Conservation (phyloP, 2,888 invertebrate genomes). For the Watsonalla cultraria region DNA sequence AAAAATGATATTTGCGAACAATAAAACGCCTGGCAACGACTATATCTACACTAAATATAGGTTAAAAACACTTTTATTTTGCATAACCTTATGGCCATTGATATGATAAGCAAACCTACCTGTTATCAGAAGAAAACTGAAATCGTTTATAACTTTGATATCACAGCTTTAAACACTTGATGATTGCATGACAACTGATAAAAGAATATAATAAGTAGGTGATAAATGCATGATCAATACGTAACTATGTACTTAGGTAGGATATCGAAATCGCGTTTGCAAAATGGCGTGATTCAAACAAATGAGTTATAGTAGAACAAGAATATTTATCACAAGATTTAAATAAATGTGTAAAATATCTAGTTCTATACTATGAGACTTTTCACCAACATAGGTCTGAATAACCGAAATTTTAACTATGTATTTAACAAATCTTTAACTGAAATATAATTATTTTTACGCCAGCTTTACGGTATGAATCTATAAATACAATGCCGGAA, state of each 20-base stretch:
- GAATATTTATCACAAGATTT: too few species aligned
- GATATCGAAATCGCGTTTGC: neutral
- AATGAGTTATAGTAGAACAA: neutral
- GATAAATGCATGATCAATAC: neutral
- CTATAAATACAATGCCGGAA: too few species aligned
- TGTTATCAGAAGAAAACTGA: constrained; percentile 6
- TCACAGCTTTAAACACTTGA: neutral
- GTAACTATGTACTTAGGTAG: too few species aligned
- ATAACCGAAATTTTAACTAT: too few species aligned
- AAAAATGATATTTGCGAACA: too few species aligned
- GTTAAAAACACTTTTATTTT: neutral
- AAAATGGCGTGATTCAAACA: neutral
- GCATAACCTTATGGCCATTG: neutral
- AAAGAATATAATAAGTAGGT: neutral
- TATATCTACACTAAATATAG: neutral
- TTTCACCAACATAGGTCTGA: too few species aligned
- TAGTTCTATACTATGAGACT: too few species aligned
- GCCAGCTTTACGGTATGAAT: too few species aligned
- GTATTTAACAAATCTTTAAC: too few species aligned
- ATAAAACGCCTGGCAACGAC: too few species aligned
- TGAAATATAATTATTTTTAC: too few species aligned
- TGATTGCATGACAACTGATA: constrained; percentile 2
- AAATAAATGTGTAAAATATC: too few species aligned
- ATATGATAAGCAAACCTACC: neutral
- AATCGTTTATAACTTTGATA: constrained; percentile 5